Evolutionary conservation across 2,113 vertebrate species (phyloP), one percentile per base, ranked within the genome.

Genomic region (Onychostruthus taczanowskii): DNA sequence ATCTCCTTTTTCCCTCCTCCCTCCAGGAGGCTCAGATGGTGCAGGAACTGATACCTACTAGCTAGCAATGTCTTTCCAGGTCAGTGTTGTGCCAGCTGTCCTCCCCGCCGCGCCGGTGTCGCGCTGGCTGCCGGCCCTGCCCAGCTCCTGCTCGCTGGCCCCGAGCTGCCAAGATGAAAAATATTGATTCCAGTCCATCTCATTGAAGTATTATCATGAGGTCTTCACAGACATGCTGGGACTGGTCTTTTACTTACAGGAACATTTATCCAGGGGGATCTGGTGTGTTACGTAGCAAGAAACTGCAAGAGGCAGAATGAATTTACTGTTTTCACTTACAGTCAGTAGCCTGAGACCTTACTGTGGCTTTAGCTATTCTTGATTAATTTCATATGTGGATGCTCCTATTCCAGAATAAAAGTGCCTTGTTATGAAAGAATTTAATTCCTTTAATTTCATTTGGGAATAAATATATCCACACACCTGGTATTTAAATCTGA

Each of bases 381-480:
- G 93, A 95, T 95, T 87, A 76, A 85, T 82, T 82, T 95, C 77
- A 73, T 82, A 76, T 95, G 93, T 91, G 87, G 84, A 91, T 91
- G 73, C 37, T 94, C 49, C 84, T 89, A 33, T 92, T 93, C 94
- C 81, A 96, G 93, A 90, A 96, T 92, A 89, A 61, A 84, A 93
- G 84, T 87, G 89, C 84, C 69, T 95, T 91, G 73, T 93, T 94
- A 61, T 0, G 26, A 92, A 96, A 92, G 10, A 87, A 84, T 70
- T 78, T 89, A 89, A 95, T 94, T 92, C 83, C 61, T 84, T 88
- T 90, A 86, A 90, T 92, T 90, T 89, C 61, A 17, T 74, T 69
- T 86, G 76, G 89, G 89, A 92, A 35, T 81, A 91, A 91, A 73
- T 67, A 62, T 26, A 66, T 96, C 74, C 66, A 87, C 81, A 69